phyloP scores from a whole-genome alignment of 2,113 vertebrate species.

The Ardeotis arabs region DNA sequence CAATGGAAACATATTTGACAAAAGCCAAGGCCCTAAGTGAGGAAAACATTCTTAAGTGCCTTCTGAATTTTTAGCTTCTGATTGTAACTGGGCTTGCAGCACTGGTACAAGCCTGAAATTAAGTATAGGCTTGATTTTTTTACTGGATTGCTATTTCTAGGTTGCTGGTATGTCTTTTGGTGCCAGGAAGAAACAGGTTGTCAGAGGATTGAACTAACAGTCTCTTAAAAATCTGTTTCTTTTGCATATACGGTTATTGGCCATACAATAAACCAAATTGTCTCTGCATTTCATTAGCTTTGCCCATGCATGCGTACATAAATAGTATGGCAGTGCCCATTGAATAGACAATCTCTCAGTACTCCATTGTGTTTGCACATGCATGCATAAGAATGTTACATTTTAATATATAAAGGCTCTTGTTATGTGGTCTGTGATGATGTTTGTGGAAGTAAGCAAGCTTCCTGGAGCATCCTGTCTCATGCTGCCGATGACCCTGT shows the following conservation, averaged over 20 bases:
- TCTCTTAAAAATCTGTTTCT: neutral
- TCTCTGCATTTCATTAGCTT: conserved; percentile 22
- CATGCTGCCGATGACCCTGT: neutral
- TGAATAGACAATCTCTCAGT: neutral
- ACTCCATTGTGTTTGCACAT: conserved; percentile 60
- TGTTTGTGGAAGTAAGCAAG: neutral
- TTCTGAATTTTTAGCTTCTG: neutral
- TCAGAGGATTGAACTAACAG: neutral
- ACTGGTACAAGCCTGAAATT: neutral
- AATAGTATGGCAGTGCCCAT: neutral
- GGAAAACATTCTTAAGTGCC: neutral
- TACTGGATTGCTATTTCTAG: neutral
- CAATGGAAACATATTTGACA: neutral
- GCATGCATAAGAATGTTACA: conserved; percentile 45
- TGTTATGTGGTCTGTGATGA: neutral
- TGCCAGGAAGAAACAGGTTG: neutral
- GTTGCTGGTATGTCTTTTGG: neutral
- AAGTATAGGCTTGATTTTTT: neutral
- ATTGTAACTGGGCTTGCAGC: neutral
- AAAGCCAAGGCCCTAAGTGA: neutral
- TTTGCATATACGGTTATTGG: neutral
- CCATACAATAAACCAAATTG: neutral
- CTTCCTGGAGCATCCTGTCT: neutral
- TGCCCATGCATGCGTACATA: conserved; percentile 50
- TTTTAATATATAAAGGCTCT: conserved; percentile 34